phyloP scores from a whole-genome alignment of 2,888 invertebrate genomes.

The Napeogenes sylphis region DNA sequence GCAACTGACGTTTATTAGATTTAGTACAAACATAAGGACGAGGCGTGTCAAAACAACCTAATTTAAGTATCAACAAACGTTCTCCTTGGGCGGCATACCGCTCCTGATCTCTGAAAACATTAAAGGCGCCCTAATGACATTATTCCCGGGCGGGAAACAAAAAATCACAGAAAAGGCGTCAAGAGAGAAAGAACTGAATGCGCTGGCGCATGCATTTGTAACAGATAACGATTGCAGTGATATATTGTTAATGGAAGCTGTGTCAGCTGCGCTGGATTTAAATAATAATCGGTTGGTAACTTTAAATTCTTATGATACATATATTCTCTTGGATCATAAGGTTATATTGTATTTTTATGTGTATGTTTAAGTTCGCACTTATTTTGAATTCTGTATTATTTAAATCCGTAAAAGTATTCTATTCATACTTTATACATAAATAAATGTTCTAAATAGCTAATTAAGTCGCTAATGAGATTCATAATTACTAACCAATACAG shows the following conservation, averaged over 20 bases:
- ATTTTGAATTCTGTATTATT: no score
- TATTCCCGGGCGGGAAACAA: slow-evolving; percentile 73
- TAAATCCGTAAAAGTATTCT: no score
- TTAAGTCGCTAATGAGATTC: neutral
- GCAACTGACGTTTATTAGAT: slow-evolving; percentile 74
- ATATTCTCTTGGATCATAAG: no score
- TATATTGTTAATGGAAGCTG: slow-evolving; percentile 10
- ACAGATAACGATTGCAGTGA: slow-evolving; percentile 15
- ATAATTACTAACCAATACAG: neutral
- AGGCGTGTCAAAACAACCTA: slow-evolving; percentile 77
- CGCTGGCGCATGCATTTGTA: slow-evolving; percentile 38
- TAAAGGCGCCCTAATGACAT: slow-evolving; percentile 78
- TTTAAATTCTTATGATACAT: no score
- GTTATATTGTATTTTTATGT: no score
- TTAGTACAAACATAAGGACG: slow-evolving; percentile 75
- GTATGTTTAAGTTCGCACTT: no score
- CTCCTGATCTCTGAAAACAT: slow-evolving; percentile 73
- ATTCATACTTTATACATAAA: no score
- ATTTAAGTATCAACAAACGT: slow-evolving; percentile 78
- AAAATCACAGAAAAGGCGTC: slow-evolving; percentile 70
- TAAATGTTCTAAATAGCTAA: no score
- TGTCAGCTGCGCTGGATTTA: no score
- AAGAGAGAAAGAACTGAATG: slow-evolving; percentile 55
- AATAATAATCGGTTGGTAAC: no score
- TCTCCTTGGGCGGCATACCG: slow-evolving; percentile 73